phyloP scores from a whole-genome alignment of 2,888 invertebrate species.

The Dermolepida albohirtum region DNA sequence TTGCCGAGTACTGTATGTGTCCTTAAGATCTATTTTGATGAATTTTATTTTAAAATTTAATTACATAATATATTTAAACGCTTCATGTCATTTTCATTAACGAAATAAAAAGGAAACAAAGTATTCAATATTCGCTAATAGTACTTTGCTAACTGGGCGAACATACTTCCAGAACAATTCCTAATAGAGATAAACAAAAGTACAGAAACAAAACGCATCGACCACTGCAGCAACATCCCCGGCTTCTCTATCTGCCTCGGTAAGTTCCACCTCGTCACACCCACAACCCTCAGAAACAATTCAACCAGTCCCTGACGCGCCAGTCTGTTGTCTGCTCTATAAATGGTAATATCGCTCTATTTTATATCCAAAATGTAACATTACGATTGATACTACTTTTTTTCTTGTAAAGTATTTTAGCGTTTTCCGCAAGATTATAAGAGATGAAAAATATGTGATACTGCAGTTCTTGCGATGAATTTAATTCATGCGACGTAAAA shows the following conservation, averaged over 20 bases:
- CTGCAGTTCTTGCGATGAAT: constrained; percentile 31
- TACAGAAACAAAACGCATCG: constrained; percentile 52
- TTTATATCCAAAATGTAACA: constrained; percentile 58
- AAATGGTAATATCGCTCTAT: constrained; percentile 60
- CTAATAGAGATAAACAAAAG: constrained; percentile 48
- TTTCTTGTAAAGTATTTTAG: constrained; percentile 45
- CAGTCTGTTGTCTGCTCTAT: constrained; percentile 60
- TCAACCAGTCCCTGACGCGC: constrained; percentile 55
- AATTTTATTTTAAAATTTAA: no score
- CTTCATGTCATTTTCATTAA: no score
- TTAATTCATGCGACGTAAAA: constrained; percentile 6
- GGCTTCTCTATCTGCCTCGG: constrained; percentile 39
- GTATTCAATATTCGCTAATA: no score
- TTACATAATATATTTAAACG: no score
- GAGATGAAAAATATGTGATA: constrained; percentile 42
- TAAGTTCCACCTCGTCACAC: constrained; percentile 35
- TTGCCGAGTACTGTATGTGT: no score
- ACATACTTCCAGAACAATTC: constrained; percentile 33
- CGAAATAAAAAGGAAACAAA: no score
- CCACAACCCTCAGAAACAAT: constrained; percentile 51
- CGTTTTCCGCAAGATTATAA: constrained; percentile 44
- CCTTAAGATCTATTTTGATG: no score
- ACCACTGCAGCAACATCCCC: constrained; percentile 50
- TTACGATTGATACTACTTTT: constrained; percentile 55
- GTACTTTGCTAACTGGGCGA: neutral